Percentiles rank a stretch among this genome's conserved stretches.
Evolutionary conservation across 1,140 invertebrate species (phyloP).

Genomic region (Palaemon carinicauda): DNA sequence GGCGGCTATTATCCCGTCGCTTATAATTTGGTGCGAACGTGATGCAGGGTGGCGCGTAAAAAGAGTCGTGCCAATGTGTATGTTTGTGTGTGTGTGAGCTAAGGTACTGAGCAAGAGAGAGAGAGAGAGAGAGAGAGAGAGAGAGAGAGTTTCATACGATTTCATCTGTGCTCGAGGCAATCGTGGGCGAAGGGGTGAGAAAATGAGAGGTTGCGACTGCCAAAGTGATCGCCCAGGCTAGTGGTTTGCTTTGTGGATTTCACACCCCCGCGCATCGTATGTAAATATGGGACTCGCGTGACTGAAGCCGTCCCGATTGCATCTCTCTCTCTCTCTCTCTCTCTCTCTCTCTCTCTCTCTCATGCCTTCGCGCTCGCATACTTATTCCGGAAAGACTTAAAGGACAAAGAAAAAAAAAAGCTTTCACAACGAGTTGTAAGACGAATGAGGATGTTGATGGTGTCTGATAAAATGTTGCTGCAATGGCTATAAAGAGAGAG

Average conservation of each 20-base stretch:
- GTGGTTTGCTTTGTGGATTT: slow-evolving; percentile 23
- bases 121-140: neutral
- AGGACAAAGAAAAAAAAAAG: too few relatives aligned
- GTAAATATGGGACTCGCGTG: slow-evolving; percentile 32
- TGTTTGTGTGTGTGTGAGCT: neutral
- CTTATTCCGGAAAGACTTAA: too few relatives aligned
- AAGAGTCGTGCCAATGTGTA: neutral
- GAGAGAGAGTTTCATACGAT: neutral
- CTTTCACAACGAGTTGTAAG: too few relatives aligned
- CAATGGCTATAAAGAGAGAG: neutral
- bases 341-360: neutral
- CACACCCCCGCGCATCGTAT: slow-evolving; percentile 20
- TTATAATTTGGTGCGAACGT: slow-evolving; percentile 18
- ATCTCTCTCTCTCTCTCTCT: neutral
- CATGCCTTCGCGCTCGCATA: too few relatives aligned
- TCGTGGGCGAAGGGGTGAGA: slow-evolving; percentile 9
- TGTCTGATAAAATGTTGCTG: neutral
- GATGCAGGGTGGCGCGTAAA: neutral
- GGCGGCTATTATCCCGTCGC: slow-evolving; percentile 15
- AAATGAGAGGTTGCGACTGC: slow-evolving; percentile 21
- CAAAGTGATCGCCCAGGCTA: neutral
- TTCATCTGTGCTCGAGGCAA: neutral
- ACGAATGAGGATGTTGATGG: too few relatives aligned
- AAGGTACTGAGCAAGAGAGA: neutral
- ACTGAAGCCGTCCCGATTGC: neutral